phyloP scores from a whole-genome alignment of 2,113 vertebrate genomes.

The Coryphaenoides rupestris region DNA sequence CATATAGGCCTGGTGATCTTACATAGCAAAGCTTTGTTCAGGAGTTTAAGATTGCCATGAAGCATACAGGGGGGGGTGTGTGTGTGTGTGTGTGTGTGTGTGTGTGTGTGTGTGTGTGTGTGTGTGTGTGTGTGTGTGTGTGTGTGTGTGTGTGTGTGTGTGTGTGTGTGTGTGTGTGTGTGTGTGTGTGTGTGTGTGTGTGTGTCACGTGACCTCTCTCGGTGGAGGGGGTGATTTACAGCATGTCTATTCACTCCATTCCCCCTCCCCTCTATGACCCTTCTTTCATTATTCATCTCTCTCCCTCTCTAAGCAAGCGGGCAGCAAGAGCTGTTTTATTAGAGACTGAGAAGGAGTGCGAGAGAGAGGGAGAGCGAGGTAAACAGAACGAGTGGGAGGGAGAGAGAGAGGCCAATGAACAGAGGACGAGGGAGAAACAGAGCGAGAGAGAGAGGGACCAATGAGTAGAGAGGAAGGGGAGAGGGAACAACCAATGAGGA shows the following conservation, averaged over 20 bases:
- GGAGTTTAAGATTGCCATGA: no score
- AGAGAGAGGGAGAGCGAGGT: no score
- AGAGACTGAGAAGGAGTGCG: no score
- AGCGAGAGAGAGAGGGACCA: background rate
- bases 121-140: constrained; percentile 33
- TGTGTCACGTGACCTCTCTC: constrained; percentile 52
- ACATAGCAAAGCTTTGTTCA: no score
- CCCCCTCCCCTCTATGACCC: constrained; percentile 43
- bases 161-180: constrained; percentile 6
- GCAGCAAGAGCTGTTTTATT: no score
- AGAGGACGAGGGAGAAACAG: no score
- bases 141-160: constrained; percentile 30
- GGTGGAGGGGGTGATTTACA: constrained; percentile 56
- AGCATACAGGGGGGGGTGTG: constrained; percentile 42
- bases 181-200: constrained; percentile 12
- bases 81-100: constrained; percentile 19
- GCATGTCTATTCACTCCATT: constrained; percentile 50
- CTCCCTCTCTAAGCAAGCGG: background rate
- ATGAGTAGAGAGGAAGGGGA: constrained; percentile 12
- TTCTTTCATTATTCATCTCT: constrained; percentile 40
- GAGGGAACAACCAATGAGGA: constrained; percentile 47
- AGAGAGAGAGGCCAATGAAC: no score
- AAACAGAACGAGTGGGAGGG: no score
- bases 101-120: constrained; percentile 12
- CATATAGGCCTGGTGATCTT: no score